Evolutionary conservation across 2,797 vertebrate species (phyloP).

Genomic region (Lagorchestes hirsutus): DNA sequence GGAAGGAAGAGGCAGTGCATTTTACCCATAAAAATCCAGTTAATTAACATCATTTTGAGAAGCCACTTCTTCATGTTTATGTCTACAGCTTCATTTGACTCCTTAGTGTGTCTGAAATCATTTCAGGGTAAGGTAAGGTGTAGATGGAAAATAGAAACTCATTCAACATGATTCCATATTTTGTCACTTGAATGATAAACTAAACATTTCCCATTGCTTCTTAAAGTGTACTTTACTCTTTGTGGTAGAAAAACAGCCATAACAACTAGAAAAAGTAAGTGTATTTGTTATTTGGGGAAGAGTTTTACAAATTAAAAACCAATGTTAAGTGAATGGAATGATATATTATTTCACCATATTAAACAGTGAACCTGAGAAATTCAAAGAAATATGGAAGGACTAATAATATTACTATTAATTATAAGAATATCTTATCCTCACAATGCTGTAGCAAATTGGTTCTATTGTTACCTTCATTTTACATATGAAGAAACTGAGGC

Average conservation of each 20-base stretch:
- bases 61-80: constrained; percentile 14
- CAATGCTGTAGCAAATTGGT: neutral
- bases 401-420: neutral
- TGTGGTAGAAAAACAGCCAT: neutral
- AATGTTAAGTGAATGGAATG: neutral
- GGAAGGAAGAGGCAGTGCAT: neutral
- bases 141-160: constrained; percentile 1
- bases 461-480: neutral
- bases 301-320: neutral
- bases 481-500: neutral
- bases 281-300: neutral
- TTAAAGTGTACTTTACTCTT: constrained; percentile 2
- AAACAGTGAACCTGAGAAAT: neutral
- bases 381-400: neutral
- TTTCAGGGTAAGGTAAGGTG: constrained; percentile 38
- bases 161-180: neutral
- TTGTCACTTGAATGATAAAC: constrained; percentile 24
- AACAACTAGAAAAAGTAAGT: neutral
- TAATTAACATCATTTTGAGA: constrained; percentile 1
- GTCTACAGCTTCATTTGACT: constrained; percentile 20
- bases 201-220: constrained; percentile 49
- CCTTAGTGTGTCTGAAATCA: constrained; percentile 8
- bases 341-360: neutral
- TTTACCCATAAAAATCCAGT: constrained; percentile 29
- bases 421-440: neutral